phyloP scores from a whole-genome alignment of 2,113 vertebrate genomes.

The Sylvilagus bachmani region DNA sequence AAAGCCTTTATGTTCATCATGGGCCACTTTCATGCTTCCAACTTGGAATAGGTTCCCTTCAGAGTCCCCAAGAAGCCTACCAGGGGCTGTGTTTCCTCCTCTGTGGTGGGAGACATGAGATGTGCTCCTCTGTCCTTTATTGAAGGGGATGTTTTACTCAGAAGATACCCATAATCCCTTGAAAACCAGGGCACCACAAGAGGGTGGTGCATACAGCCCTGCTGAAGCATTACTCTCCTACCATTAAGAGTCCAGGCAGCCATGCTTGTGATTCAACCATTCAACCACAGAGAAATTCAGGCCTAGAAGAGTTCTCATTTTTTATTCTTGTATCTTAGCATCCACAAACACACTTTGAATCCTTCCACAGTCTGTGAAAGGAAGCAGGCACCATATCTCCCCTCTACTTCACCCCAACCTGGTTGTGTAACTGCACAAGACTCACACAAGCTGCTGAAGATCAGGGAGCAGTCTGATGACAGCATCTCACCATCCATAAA shows the following conservation, averaged over 20 bases:
- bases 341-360: neutral
- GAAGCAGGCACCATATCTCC: neutral
- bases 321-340: neutral
- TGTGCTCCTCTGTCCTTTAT: neutral
- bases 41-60: neutral
- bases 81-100: neutral
- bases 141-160: neutral
- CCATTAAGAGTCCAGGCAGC: neutral
- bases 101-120: neutral
- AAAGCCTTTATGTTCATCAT: neutral
- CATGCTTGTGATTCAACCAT: neutral
- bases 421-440: neutral
- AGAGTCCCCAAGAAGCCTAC: neutral
- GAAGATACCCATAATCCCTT: neutral
- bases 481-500: neutral
- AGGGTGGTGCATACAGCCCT: rapidly evolving
- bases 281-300: neutral
- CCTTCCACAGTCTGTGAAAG: neutral
- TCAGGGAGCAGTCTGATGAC: too few species aligned
- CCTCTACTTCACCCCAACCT: neutral
- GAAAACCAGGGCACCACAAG: neutral
- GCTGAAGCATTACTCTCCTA: neutral
- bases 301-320: neutral
- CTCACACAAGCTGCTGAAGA: neutral
- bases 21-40: neutral